Evolutionary conservation across 2,113 vertebrate species (phyloP).

Genomic region (Lipophrys pholis): DNA sequence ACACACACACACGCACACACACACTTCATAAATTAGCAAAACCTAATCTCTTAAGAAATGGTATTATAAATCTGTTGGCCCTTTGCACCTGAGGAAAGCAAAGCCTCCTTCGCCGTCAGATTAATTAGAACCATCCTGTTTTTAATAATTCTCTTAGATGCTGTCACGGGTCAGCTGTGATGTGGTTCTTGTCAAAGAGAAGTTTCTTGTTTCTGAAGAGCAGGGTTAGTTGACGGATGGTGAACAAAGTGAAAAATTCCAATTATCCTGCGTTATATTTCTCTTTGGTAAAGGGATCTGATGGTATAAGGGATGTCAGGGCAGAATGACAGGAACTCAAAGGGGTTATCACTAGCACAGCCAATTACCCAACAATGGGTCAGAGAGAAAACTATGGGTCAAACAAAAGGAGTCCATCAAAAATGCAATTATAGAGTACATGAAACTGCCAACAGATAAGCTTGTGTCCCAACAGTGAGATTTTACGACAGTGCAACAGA

Average conservation of each 20-base stretch:
- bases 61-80: conserved; percentile 25
- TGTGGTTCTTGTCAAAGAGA: conserved; percentile 37
- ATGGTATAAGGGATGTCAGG: conserved; percentile 64
- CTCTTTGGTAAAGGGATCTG: conserved; percentile 54
- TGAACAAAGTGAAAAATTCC: conserved; percentile 41
- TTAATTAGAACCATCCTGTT: conserved; percentile 51
- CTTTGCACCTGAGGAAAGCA: conserved; percentile 8
- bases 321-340: conserved; percentile 70
- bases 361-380: conserved; percentile 75
- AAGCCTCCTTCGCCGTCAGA: conserved; percentile 35
- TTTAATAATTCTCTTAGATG: conserved; percentile 21
- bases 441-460: conserved; percentile 42
- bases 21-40: conserved; percentile 40
- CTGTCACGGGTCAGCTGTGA: conserved; percentile 30
- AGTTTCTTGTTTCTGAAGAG: conserved; percentile 43
- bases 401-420: conserved; percentile 71
- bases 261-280: conserved; percentile 73
- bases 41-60: conserved; percentile 15
- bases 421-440: conserved; percentile 68
- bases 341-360: conserved; percentile 68
- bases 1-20: no score
- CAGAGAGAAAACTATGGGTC: conserved; percentile 56
- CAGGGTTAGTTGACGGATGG: conserved; percentile 36
- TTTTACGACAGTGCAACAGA: conserved; percentile 8
- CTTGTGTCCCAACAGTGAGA: conserved; percentile 37